A percentile compares a stretch with the other conserved stretches of the same genome.
Conservation (phyloP, 2,888 invertebrate species). For the Protodeltote pygarga region DNA sequence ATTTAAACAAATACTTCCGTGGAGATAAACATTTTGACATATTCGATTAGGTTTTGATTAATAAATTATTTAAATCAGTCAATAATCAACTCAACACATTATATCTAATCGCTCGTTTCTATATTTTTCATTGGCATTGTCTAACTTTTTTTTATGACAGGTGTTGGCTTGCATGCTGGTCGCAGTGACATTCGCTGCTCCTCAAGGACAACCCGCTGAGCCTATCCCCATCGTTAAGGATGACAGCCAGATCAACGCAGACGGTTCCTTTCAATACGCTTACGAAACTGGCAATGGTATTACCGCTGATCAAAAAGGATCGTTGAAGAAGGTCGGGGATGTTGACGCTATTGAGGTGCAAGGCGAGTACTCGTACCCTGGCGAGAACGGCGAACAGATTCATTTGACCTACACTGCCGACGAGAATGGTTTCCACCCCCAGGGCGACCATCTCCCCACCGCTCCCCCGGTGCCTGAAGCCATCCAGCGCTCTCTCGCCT, state of each 20-base stretch:
- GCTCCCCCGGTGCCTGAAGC: constrained; percentile 91
- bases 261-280: constrained; percentile 88
- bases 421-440: constrained; percentile 90
- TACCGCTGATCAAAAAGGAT: constrained; percentile 87
- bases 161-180: constrained; percentile 71
- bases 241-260: constrained; percentile 86
- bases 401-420: constrained; percentile 90
- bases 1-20: constrained; percentile 5
- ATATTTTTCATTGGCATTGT: neutral
- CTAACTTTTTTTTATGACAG: constrained; percentile 59
- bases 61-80: constrained; percentile 40
- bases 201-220: constrained; percentile 70
- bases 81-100: constrained; percentile 7
- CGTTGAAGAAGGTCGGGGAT: constrained; percentile 87
- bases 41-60: constrained; percentile 24
- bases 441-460: constrained; percentile 88
- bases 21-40: constrained; percentile 7
- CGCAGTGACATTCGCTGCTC: constrained; percentile 72
- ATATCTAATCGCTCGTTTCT: neutral
- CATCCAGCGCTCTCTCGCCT: constrained; percentile 89
- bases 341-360: constrained; percentile 86
- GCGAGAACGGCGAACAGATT: constrained; percentile 88
- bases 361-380: constrained; percentile 89
- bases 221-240: constrained; percentile 86
- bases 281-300: constrained; percentile 91